These are phyloP conservation scores for Zeugodacus cucurbitae DNA, from an alignment of 1,140 invertebrate genomes.

Conservation along the genomic window DNA sequence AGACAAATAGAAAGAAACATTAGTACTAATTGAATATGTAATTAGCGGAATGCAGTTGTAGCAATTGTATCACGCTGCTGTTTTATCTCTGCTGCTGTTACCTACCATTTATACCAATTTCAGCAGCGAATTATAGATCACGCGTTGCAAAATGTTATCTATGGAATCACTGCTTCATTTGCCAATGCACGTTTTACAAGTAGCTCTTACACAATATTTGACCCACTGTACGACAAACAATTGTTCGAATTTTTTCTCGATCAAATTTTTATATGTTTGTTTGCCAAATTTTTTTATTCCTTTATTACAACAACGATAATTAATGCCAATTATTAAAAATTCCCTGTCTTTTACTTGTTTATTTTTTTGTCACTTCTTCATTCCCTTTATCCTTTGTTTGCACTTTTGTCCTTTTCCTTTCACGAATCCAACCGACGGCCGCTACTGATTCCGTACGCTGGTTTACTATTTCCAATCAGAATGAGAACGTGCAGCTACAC, in stretches of 20 bases:
- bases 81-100: no score
- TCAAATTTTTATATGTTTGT: neutral
- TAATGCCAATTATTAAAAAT: neutral
- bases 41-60: neutral
- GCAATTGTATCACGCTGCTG: neutral
- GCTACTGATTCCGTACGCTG: neutral
- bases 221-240: neutral
- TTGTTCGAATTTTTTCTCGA: neutral
- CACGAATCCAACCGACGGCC: neutral
- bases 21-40: neutral
- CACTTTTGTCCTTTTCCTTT: neutral
- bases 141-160: neutral
- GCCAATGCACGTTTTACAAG: neutral
- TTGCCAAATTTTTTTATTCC: neutral
- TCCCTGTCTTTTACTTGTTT: neutral
- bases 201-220: conserved; percentile 17
- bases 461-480: neutral
- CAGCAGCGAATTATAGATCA: neutral
- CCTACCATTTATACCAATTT: neutral
- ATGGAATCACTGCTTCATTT: neutral
- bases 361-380: neutral
- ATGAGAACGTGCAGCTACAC: neutral
- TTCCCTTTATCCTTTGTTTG: neutral
- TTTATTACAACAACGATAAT: neutral
- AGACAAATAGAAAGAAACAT: neutral